A percentile compares a stretch with the other conserved stretches of the same genome.
Evolutionary conservation across 2,797 vertebrate genomes (phyloP).

Genomic region (Channa striata): DNA sequence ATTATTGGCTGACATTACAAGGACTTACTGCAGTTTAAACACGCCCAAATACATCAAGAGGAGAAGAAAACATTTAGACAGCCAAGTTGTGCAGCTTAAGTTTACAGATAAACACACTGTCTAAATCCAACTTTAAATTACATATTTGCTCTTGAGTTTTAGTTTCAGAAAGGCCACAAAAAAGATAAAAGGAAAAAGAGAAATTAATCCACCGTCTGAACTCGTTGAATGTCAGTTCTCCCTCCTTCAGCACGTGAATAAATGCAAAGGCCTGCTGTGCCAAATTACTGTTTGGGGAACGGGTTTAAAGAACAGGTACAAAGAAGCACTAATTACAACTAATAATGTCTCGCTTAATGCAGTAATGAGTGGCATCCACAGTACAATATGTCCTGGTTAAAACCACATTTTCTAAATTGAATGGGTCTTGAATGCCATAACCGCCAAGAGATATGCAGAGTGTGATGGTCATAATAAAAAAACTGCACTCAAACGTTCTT

Average conservation of each 20-base stretch:
- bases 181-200: no score
- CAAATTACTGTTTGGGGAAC: neutral
- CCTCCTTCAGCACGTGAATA: neutral
- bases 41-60: no score
- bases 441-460: constrained; percentile 7
- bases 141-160: neutral
- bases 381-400: neutral
- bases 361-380: neutral
- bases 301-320: neutral
- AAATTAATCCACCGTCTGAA: no score
- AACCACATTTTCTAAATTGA: neutral
- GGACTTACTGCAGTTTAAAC: no score
- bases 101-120: no score
- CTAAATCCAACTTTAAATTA: no score
- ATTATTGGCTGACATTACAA: no score
- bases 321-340: neutral
- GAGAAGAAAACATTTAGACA: no score
- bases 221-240: neutral
- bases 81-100: no score
- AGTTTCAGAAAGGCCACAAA: neutral
- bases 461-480: constrained; percentile 19
- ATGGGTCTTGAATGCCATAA: neutral
- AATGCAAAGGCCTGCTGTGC: neutral
- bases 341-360: neutral
- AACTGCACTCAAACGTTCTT: constrained; percentile 14